Conservation (phyloP, 2,888 invertebrate species). For the Lithosia quadra region DNA sequence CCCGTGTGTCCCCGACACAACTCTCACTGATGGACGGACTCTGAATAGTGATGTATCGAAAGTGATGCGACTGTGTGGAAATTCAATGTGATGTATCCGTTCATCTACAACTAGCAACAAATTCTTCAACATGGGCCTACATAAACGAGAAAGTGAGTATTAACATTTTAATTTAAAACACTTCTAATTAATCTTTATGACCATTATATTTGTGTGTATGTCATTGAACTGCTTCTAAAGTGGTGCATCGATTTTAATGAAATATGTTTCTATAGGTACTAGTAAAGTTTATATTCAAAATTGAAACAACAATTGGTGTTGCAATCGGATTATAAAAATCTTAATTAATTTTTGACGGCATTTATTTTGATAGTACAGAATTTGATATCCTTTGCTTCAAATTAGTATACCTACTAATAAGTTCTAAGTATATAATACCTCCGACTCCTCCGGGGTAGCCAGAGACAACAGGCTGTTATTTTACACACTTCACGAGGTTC, state of each 20-base stretch:
- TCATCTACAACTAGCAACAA: constrained; percentile 47
- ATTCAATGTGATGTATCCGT: constrained; percentile 59
- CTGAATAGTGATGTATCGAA: constrained; percentile 58
- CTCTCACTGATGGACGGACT: constrained; percentile 40
- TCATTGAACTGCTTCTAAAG: neutral
- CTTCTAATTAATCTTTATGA: neutral
- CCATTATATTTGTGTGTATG: too few relatives aligned
- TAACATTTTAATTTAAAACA: constrained; percentile 1
- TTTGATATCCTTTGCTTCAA: too few relatives aligned
- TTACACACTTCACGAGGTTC: too few relatives aligned
- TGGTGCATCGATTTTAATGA: neutral
- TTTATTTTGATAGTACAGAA: too few relatives aligned
- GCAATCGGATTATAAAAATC: too few relatives aligned
- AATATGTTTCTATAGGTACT: neutral
- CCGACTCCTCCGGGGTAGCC: too few relatives aligned
- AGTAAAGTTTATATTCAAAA: too few relatives aligned
- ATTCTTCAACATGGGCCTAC: constrained; percentile 73
- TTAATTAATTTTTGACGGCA: too few relatives aligned
- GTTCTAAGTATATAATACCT: too few relatives aligned
- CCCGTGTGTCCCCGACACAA: constrained; percentile 44
- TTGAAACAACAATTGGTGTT: too few relatives aligned
- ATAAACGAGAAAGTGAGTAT: constrained; percentile 80
- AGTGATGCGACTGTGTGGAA: constrained; percentile 66
- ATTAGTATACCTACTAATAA: too few relatives aligned
- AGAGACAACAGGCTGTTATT: too few relatives aligned